Conservation (phyloP, 2,888 invertebrate species). For the Morpho helenor region DNA sequence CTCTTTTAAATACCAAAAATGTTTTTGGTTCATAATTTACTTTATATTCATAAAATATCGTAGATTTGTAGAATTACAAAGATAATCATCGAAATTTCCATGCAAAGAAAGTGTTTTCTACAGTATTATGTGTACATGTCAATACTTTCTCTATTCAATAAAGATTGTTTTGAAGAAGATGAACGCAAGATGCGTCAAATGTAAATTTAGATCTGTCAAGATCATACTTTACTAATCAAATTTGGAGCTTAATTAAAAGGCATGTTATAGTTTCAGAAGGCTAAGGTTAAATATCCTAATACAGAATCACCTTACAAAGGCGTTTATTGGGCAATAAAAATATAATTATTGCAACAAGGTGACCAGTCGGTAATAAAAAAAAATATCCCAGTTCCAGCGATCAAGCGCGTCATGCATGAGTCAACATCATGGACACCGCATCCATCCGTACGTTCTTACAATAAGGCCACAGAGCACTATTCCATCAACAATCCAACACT, state of each 20-base stretch:
- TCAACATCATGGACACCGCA: conserved; percentile 73
- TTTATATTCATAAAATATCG: not conserved
- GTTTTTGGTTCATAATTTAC: not conserved
- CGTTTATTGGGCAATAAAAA: conserved; percentile 1
- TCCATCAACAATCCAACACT: conserved; percentile 72
- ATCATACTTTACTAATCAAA: too few species aligned
- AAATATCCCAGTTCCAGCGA: conserved; percentile 64
- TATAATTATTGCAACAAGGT: conserved; percentile 8
- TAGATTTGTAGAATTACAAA: too few species aligned
- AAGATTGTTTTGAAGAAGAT: too few species aligned
- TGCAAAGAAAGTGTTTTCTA: too few species aligned
- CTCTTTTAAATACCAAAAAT: not conserved
- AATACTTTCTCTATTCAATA: conserved; percentile 10
- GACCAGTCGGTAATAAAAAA: conserved; percentile 11
- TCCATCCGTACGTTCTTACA: conserved; percentile 67
- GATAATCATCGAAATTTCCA: too few species aligned
- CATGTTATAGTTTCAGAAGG: not conserved
- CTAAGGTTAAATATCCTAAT: not conserved
- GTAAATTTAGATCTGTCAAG: too few species aligned
- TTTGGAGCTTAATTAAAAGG: not conserved
- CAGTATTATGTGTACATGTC: not conserved
- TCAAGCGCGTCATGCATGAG: conserved; percentile 76
- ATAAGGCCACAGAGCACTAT: conserved; percentile 48
- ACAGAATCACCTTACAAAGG: not conserved
- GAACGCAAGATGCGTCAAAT: too few species aligned